Evolutionary conservation across 2,113 vertebrate species (phyloP).

Genomic region (Vombatus ursinus): DNA sequence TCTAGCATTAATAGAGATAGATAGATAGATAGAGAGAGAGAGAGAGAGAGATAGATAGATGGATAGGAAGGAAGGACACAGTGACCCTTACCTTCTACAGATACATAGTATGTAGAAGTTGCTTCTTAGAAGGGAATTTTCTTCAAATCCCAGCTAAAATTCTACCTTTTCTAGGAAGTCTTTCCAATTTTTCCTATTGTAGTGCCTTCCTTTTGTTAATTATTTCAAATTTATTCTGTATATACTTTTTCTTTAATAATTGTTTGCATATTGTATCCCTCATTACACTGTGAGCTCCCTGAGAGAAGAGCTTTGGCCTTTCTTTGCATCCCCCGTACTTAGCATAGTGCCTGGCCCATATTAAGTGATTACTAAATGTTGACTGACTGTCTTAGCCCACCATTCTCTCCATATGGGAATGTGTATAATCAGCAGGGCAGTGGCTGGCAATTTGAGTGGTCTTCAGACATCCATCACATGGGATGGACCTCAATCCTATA

Average conservation of each 20-base stretch:
- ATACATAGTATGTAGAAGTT: neutral
- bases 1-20: neutral
- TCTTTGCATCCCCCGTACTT: neutral
- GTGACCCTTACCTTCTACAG: neutral
- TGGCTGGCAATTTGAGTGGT: neutral
- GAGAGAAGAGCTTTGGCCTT: neutral
- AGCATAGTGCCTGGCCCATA: neutral
- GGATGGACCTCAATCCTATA: neutral
- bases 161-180: neutral
- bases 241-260: neutral
- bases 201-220: neutral
- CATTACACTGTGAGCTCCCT: neutral
- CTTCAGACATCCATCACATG: neutral
- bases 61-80: neutral
- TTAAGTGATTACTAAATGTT: neutral
- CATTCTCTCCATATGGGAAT: neutral
- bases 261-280: neutral
- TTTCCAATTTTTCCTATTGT: neutral
- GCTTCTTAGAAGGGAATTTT: neutral
- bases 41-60: no score
- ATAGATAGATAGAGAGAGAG: neutral
- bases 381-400: neutral
- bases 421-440: neutral
- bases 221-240: neutral
- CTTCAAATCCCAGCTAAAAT: neutral